phyloP scores from a whole-genome alignment of 1,140 invertebrate genomes.

The Mya arenaria region DNA sequence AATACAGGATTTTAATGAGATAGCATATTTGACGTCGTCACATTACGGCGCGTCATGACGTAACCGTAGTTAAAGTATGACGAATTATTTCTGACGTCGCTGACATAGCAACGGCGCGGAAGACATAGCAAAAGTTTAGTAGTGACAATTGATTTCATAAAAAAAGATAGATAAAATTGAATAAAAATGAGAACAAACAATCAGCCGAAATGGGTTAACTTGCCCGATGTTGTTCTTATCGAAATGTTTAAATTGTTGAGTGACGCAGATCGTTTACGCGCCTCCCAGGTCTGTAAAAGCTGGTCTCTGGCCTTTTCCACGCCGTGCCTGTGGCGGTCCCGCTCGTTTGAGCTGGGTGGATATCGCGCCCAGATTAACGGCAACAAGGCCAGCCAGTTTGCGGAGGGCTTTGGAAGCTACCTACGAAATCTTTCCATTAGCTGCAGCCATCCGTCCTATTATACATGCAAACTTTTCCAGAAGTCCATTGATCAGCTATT shows the following conservation, averaged over 20 bases:
- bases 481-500: slow-evolving; percentile 55
- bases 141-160: too few species aligned
- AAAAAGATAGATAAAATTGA: too few species aligned
- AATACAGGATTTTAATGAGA: too few species aligned
- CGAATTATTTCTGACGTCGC: too few species aligned
- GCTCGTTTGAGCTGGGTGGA: slow-evolving; percentile 57
- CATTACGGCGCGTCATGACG: too few species aligned
- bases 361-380: slow-evolving; percentile 43
- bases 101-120: too few species aligned
- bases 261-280: slow-evolving; percentile 41
- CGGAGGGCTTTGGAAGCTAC: slow-evolving; percentile 41
- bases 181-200: slow-evolving; percentile 25
- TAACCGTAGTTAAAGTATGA: too few species aligned
- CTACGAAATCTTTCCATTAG: slow-evolving; percentile 42
- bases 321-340: slow-evolving; percentile 52
- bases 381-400: slow-evolving; percentile 46
- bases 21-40: too few species aligned
- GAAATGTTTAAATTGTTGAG: slow-evolving; percentile 54
- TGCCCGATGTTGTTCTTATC: slow-evolving; percentile 53
- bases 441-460: slow-evolving; percentile 54
- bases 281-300: slow-evolving; percentile 46
- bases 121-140: too few species aligned
- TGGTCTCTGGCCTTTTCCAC: slow-evolving; percentile 46
- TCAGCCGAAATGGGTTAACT: slow-evolving; percentile 39
- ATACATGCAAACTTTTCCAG: slow-evolving; percentile 56